Evolutionary conservation across 35 echinoderm and acorn worm genomes (phyloP), one percentile per base, ranked within the genome.

Genomic region (Apostichopus californicus): DNA sequence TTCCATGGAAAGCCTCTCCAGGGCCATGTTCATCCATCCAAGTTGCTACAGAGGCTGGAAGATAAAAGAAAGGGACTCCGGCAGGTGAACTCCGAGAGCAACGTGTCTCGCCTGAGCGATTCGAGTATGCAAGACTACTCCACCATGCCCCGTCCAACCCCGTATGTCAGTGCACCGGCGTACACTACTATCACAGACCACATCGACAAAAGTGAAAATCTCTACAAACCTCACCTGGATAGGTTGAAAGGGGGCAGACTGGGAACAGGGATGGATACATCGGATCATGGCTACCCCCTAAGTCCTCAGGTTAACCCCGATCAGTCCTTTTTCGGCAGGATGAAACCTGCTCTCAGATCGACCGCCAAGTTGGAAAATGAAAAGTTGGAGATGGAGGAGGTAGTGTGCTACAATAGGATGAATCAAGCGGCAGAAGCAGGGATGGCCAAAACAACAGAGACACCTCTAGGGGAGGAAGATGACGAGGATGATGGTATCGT

Each of bases 151-250:
- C 84, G 91, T 12, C 83, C 97, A 5, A 95, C 86, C 54, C 97
- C 97, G 0, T 99, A 99, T 71, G 89, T 87, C 8, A 94, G 93
- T 18, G 95, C 95, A 5, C 97, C 97, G 6, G 95, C 93, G 15
- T 99, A 99, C 86, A 91, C 93, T 14, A 95, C 93, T 58, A 99
- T 99, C 80, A 99, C 95, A 0, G 97, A 99, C 79, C 93, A 96
- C 81, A 99, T 99, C 56, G 97, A 99, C 81, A 92, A 73, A 89
- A 68, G 86, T 34, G 86, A 89, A 55, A 60, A 13, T 34, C 9
- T 72, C 1, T 57, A 28, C 63, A 55, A 25, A 72, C 61, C 86
- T 9, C 61, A 73, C 18, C 11, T 17, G 86, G 57, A 73, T n/a
- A 18, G 11, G 11, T 25, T 87, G 6, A 89, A 72, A 54, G 14